Evolutionary conservation across 2,797 vertebrate species (phyloP).

Genomic region (Peromyscus melanophrys): DNA sequence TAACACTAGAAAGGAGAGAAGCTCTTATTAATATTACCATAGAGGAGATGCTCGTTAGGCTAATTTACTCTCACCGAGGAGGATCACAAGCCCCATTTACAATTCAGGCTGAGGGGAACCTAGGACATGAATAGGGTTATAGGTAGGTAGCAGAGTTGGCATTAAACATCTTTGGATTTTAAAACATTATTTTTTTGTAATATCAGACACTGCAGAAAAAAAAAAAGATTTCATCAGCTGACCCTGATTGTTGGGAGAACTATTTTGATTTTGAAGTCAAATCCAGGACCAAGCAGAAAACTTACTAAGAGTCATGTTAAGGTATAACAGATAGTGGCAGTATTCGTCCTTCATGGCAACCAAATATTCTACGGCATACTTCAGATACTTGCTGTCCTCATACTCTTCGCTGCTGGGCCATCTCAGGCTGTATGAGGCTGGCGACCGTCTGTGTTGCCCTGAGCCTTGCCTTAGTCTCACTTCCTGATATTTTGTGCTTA

Average conservation of each 20-base stretch:
- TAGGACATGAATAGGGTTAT: neutral
- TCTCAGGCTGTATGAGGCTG: neutral
- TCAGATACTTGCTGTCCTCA: neutral
- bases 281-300: slow-evolving; percentile 36
- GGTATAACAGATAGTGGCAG: neutral
- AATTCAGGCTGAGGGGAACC: neutral
- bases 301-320: neutral
- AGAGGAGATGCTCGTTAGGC: neutral
- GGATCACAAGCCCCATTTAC: slow-evolving; percentile 13
- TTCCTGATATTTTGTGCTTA: neutral
- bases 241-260: neutral
- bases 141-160: neutral
- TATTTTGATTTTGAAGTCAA: neutral
- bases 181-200: neutral
- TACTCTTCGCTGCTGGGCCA: neutral
- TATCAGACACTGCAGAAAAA: neutral
- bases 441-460: neutral
- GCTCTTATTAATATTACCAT: slow-evolving; percentile 33
- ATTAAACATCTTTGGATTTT: neutral
- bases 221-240: neutral
- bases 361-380: neutral
- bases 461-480: neutral
- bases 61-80: slow-evolving; percentile 12
- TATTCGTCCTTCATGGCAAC: neutral
- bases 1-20: neutral